phyloP scores from a whole-genome alignment of 1,140 invertebrate species.

The Brachystomella parvula region DNA sequence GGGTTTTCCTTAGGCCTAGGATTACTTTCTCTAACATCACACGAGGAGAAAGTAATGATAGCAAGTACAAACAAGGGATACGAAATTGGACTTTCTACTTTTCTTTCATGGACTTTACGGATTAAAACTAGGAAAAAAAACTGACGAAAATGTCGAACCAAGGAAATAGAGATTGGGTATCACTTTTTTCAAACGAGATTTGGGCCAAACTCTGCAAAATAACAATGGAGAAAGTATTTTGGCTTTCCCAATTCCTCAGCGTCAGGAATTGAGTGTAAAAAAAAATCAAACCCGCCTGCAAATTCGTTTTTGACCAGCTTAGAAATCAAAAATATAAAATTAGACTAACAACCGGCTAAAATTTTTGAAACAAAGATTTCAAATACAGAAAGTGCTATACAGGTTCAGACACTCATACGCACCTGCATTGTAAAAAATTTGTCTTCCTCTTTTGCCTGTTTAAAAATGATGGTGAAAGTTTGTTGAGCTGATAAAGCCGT shows the following conservation, averaged over 20 bases:
- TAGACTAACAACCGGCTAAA: neutral
- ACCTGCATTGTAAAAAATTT: too few species aligned
- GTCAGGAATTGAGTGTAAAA: too few species aligned
- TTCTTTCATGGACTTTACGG: neutral
- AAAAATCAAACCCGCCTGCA: too few species aligned
- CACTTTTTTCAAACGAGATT: neutral
- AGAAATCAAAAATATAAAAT: neutral
- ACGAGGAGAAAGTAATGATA: neutral
- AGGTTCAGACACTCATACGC: too few species aligned
- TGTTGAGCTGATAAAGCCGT: too few species aligned
- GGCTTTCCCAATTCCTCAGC: neutral
- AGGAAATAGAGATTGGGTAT: neutral
- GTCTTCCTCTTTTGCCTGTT: too few species aligned
- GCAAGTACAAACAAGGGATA: neutral
- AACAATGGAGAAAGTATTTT: neutral
- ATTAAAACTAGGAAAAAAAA: neutral
- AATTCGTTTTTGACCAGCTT: too few species aligned
- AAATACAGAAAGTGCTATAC: too few species aligned
- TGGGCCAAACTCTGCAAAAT: neutral
- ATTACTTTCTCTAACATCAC: neutral
- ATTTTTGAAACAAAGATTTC: too few species aligned
- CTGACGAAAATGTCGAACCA: neutral
- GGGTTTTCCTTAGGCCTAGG: neutral
- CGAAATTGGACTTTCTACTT: neutral
- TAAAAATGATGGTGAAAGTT: too few species aligned